These are phyloP conservation scores for Microcebus ravelobensis DNA, from an alignment of 2,113 vertebrate species.

Conservation along the genomic window DNA sequence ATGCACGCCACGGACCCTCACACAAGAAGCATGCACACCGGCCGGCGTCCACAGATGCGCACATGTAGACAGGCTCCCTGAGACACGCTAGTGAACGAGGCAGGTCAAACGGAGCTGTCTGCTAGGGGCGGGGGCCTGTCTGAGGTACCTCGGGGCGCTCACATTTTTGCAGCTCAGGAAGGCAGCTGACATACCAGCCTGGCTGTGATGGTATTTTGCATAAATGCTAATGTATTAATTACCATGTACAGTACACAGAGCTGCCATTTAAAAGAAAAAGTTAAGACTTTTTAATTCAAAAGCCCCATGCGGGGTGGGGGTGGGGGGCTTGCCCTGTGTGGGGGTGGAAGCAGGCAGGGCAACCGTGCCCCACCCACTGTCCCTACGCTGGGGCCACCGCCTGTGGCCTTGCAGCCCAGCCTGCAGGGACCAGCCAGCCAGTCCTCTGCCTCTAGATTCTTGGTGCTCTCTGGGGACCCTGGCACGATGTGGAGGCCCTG, in stretches of 20 bases:
- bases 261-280: slow-evolving; percentile 83
- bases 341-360: background rate
- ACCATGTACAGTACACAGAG: slow-evolving; percentile 83
- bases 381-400: background rate
- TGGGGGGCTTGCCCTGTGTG: slow-evolving; percentile 44
- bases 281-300: slow-evolving; percentile 81
- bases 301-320: slow-evolving; percentile 75
- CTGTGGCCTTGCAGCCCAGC: background rate
- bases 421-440: background rate
- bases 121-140: slow-evolving; percentile 70
- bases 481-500: background rate
- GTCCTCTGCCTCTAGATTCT: background rate
- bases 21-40: background rate
- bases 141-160: slow-evolving; percentile 78
- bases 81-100: background rate
- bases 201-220: slow-evolving; percentile 83
- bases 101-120: slow-evolving; percentile 71
- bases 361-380: background rate
- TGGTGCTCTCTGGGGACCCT: background rate
- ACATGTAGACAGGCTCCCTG: background rate
- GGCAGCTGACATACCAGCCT: slow-evolving; percentile 82
- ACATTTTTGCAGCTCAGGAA: slow-evolving; percentile 82
- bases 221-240: slow-evolving; percentile 84
- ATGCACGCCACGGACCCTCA: background rate
- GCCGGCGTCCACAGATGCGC: background rate